phyloP scores from a whole-genome alignment of 2,888 invertebrate species.

The Mellilla xanthometata region DNA sequence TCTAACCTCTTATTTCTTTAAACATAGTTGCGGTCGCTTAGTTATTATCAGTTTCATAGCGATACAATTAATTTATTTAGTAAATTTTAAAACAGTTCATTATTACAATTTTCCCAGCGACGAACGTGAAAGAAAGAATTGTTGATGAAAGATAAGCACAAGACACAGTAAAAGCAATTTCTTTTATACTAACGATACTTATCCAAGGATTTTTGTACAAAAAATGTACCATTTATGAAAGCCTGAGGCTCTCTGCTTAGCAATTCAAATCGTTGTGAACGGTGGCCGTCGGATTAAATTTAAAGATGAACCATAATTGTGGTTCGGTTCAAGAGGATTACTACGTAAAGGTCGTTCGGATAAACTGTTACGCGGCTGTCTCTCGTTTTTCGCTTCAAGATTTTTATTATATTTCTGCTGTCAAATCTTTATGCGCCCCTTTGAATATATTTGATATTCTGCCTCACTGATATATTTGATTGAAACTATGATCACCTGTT shows the following conservation, averaged over 20 bases:
- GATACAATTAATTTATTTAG: too few relatives aligned
- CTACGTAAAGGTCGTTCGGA: slow-evolving; percentile 18
- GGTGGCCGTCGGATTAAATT: slow-evolving; percentile 37
- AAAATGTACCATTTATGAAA: slow-evolving; percentile 37
- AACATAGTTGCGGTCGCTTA: too few relatives aligned
- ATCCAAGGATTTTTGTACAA: slow-evolving; percentile 38
- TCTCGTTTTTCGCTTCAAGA: slow-evolving; percentile 2
- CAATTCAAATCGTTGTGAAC: slow-evolving; percentile 50
- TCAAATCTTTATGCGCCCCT: too few relatives aligned
- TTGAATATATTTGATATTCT: too few relatives aligned
- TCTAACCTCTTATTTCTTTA: too few relatives aligned
- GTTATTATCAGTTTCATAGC: too few relatives aligned
- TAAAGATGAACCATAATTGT: slow-evolving; percentile 39
- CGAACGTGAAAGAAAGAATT: too few relatives aligned
- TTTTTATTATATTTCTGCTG: not conserved
- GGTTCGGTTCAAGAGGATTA: slow-evolving; percentile 24
- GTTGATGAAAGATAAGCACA: slow-evolving; percentile 17
- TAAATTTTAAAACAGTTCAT: too few relatives aligned
- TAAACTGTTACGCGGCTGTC: slow-evolving; percentile 12
- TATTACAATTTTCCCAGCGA: too few relatives aligned
- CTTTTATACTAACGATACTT: slow-evolving; percentile 42
- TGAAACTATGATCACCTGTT: too few relatives aligned
- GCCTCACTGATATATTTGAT: too few relatives aligned
- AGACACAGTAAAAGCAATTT: slow-evolving; percentile 39
- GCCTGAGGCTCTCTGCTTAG: slow-evolving; percentile 41